Evolutionary conservation across 1,140 invertebrate species (phyloP).

Genomic region (Trachelipus rathkii): DNA sequence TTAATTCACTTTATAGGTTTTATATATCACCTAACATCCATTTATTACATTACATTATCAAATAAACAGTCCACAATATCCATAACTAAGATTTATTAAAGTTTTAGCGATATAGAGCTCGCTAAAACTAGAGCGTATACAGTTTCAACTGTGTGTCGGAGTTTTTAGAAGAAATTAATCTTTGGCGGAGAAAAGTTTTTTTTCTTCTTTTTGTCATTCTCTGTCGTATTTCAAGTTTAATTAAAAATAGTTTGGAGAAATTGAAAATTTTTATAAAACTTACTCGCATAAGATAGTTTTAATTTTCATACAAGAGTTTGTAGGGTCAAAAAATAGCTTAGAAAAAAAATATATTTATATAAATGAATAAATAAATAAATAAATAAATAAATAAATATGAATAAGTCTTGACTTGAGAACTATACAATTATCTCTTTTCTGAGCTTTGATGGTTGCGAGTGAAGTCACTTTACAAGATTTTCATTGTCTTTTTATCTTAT

Average conservation of each 20-base stretch:
- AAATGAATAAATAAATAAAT: too few species aligned
- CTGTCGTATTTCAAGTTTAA: constrained; percentile 13
- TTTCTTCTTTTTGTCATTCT: neutral
- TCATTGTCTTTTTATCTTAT: neutral
- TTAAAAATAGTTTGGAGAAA: constrained; percentile 3
- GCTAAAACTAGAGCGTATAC: neutral
- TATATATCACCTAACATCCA: neutral
- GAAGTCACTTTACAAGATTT: constrained; percentile 5
- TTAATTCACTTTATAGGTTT: neutral
- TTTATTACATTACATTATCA: neutral
- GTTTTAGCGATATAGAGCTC: neutral
- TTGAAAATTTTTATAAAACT: neutral
- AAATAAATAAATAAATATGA: too few species aligned
- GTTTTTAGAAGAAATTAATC: constrained; percentile 13
- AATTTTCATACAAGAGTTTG: constrained; percentile 3
- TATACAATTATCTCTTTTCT: too few species aligned
- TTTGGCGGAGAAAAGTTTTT: neutral
- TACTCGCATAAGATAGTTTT: neutral
- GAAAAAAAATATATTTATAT: too few species aligned
- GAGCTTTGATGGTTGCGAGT: too few species aligned
- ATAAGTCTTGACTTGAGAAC: too few species aligned
- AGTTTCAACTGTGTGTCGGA: constrained; percentile 3
- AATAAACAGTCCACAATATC: neutral
- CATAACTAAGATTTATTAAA: neutral
- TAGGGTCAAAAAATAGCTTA: neutral